These are phyloP conservation scores for Artibeus lituratus DNA, from an alignment of 2,797 vertebrate genomes.

Conservation along the genomic window DNA sequence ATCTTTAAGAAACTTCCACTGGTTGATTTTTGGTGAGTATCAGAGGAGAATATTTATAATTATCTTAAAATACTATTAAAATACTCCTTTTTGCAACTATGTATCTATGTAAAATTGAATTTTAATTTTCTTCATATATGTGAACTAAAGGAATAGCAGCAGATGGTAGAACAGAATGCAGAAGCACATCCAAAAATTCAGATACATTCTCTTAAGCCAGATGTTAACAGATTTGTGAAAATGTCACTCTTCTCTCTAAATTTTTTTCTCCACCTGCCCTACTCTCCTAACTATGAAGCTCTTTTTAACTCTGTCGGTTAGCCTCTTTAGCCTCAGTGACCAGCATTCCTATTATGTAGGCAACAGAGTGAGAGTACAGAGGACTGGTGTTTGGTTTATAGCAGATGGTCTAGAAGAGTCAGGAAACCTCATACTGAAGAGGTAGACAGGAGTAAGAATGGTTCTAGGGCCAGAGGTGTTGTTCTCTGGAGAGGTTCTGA, in stretches of 20 bases:
- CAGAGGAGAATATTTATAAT: background rate
- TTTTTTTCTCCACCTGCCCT: background rate
- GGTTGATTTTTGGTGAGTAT: background rate
- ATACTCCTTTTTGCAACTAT: background rate
- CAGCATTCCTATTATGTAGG: background rate
- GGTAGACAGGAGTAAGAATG: background rate
- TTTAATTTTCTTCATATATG: constrained; percentile 25
- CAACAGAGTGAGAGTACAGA: background rate
- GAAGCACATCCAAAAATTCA: background rate
- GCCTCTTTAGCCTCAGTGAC: background rate
- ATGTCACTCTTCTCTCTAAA: background rate
- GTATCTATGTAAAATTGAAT: background rate
- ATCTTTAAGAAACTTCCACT: background rate
- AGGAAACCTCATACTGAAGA: background rate
- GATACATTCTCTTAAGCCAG: background rate
- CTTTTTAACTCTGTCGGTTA: constrained; percentile 9
- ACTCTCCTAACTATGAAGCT: background rate
- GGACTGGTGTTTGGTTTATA: background rate
- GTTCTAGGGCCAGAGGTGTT: background rate
- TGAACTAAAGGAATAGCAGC: constrained; percentile 11
- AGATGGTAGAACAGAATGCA: background rate
- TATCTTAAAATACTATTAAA: background rate
- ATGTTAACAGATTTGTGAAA: background rate
- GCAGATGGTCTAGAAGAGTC: background rate
- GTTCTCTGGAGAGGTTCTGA: background rate